These are phyloP conservation scores for Macrobrachium nipponense DNA, from an alignment of 1,140 invertebrate genomes.

Conservation along the genomic window DNA sequence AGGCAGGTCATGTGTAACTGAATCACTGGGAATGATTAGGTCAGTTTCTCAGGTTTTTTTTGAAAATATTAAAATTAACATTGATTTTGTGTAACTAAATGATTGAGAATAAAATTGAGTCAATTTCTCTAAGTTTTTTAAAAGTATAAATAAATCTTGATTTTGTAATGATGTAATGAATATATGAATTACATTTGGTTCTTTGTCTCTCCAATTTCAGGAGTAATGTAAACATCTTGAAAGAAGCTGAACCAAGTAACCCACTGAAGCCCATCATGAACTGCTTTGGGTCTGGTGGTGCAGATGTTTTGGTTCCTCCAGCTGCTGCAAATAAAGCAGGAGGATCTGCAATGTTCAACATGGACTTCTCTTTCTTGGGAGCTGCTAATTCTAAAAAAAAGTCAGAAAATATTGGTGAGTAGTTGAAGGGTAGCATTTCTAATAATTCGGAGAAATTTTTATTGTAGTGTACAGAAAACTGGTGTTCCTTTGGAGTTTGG, in stretches of 20 bases:
- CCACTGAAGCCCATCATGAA: conserved; percentile 61
- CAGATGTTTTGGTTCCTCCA: conserved; percentile 33
- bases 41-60: no score
- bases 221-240: conserved; percentile 63
- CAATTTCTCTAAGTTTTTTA: no score
- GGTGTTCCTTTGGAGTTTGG: no score
- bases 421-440: not conserved
- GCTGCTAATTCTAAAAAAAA: conserved; percentile 42
- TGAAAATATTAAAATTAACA: no score
- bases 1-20: no score
- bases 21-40: no score
- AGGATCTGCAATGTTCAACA: conserved; percentile 39
- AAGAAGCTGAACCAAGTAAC: conserved; percentile 62
- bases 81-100: no score
- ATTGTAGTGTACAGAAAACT: not conserved
- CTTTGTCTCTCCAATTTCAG: conserved; percentile 9
- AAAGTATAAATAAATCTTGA: no score
- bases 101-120: no score
- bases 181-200: not conserved
- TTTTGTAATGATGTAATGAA: no score
- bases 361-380: conserved; percentile 42
- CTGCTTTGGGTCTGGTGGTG: conserved; percentile 42
- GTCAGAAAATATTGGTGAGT: conserved; percentile 47
- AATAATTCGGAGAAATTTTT: not conserved
- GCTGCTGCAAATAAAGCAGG: conserved; percentile 14